A percentile compares a stretch with the other conserved stretches of the same genome.
These are phyloP conservation scores for Myotis planiceps DNA, from an alignment of 2,797 vertebrate genomes.

Conservation along the genomic window DNA sequence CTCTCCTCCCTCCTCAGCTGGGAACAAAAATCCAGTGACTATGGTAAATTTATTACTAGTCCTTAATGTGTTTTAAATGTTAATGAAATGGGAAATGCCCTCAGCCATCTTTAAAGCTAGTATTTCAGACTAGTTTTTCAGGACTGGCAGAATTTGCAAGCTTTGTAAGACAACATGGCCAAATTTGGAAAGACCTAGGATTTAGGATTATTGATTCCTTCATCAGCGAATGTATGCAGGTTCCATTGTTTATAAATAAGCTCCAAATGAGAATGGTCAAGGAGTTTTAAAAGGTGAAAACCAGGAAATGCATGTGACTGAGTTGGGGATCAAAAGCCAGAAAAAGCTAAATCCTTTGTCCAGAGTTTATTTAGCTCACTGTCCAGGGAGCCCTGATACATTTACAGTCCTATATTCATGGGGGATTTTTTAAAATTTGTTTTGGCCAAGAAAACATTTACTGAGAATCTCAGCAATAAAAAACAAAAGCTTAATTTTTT, in stretches of 20 bases:
- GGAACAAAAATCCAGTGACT: background rate
- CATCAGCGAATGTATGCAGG: background rate
- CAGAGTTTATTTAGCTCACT: background rate
- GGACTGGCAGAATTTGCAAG: background rate
- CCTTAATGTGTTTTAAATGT: conserved; percentile 62
- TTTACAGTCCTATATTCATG: background rate
- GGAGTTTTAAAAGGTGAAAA: background rate
- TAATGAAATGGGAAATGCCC: conserved; percentile 61
- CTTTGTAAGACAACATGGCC: background rate
- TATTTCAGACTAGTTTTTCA: conserved; percentile 47
- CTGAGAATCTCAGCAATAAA: conserved; percentile 30
- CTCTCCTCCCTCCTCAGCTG: background rate
- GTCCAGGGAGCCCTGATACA: background rate
- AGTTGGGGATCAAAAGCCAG: background rate
- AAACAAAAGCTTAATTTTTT: conserved; percentile 3
- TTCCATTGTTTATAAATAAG: conserved; percentile 14
- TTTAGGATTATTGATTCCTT: conserved; percentile 18
- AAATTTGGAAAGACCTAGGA: conserved; percentile 14
- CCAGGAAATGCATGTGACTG: background rate
- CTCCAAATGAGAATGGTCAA: background rate
- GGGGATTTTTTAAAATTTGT: conserved; percentile 14
- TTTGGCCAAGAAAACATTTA: conserved; percentile 35
- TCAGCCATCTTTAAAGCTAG: conserved; percentile 43
- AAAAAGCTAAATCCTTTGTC: background rate
- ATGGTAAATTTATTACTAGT: conserved; percentile 11